A percentile compares a stretch with the other conserved stretches of the same genome.
These are phyloP conservation scores for Noctua pronuba DNA, from an alignment of 2,888 invertebrate species.

Conservation along the genomic window DNA sequence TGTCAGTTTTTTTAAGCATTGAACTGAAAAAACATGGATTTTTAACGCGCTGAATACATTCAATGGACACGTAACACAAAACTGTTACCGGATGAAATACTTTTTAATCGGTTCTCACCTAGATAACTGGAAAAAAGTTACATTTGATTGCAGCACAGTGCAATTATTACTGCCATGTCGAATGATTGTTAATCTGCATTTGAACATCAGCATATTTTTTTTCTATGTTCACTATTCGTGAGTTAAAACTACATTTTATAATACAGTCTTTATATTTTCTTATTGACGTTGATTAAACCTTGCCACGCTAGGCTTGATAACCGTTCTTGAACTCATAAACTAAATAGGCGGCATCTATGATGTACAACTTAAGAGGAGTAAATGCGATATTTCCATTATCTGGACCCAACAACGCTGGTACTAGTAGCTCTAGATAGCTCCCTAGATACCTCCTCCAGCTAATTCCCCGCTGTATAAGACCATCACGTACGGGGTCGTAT, in stretches of 20 bases:
- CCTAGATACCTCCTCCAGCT: constrained; percentile 75
- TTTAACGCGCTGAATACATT: constrained; percentile 29
- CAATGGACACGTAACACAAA: constrained; percentile 34
- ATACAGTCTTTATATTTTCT: constrained; percentile 22
- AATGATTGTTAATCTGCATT: constrained; percentile 6
- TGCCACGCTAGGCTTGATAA: constrained; percentile 31
- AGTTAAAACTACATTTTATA: constrained; percentile 25
- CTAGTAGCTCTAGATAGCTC: constrained; percentile 72
- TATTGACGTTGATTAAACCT: constrained; percentile 37
- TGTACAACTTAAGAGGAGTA: constrained; percentile 53
- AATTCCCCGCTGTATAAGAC: constrained; percentile 77
- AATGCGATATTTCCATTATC: constrained; percentile 67
- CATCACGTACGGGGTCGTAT: constrained; percentile 77
- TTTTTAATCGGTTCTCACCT: constrained; percentile 24
- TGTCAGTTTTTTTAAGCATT: constrained; percentile 40
- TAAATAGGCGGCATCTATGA: constrained; percentile 21
- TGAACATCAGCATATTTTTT: constrained; percentile 7
- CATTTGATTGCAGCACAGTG: constrained; percentile 1
- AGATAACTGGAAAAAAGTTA: background rate
- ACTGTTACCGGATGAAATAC: constrained; percentile 15
- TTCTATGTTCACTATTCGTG: constrained; percentile 5
- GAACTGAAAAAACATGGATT: constrained; percentile 30
- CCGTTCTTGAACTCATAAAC: constrained; percentile 44
- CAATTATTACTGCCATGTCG: constrained; percentile 13
- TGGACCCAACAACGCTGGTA: constrained; percentile 61